Conservation (phyloP, 1,140 invertebrate species). For the Holcopasites calliopsidis region DNA sequence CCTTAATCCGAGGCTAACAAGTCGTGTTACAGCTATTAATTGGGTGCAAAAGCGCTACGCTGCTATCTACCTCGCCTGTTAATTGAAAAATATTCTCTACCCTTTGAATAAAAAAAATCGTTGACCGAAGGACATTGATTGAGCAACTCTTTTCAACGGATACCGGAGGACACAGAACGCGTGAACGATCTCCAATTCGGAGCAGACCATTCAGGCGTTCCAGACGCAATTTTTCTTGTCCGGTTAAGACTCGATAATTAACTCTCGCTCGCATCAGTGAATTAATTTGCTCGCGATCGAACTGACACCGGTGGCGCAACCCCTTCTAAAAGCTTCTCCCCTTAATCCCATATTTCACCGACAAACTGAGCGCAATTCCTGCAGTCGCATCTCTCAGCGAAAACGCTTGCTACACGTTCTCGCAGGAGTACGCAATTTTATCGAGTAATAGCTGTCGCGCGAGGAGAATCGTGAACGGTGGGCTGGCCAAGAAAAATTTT, state of each 20-base stretch:
- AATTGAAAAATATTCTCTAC: too few species aligned
- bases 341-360: too few species aligned
- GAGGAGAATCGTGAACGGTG: too few species aligned
- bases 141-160: too few species aligned
- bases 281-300: too few species aligned
- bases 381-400: neutral
- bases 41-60: too few species aligned
- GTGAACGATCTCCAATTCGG: neutral
- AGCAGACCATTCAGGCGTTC: neutral
- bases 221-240: neutral
- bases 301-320: too few species aligned
- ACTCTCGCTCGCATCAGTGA: neutral
- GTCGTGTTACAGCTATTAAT: neutral
- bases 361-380: too few species aligned
- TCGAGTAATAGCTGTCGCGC: neutral
- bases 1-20: neutral
- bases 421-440: neutral
- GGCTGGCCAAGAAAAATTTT: neutral
- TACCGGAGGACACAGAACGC: neutral
- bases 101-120: too few species aligned
- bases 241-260: slow-evolving; percentile 1
- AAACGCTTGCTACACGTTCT: neutral
- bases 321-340: too few species aligned
- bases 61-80: too few species aligned
- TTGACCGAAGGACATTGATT: too few species aligned